Evolutionary conservation across 2,888 invertebrate species (phyloP).

Genomic region (Homarus gammarus): DNA sequence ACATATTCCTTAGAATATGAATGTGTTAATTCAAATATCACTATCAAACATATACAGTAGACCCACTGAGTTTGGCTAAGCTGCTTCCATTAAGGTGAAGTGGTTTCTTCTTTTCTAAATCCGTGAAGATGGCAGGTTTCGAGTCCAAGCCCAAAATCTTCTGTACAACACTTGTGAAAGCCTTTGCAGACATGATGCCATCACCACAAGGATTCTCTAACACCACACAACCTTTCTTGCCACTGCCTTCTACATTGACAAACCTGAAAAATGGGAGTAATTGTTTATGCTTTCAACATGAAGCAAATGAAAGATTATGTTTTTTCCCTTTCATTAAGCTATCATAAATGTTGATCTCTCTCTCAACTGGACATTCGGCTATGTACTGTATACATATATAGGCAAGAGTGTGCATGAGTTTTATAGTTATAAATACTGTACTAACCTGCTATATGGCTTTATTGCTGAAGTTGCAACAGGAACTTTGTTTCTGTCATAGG

Average conservation of each 20-base stretch:
- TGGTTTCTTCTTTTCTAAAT: constrained; percentile 37
- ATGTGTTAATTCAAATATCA: background rate
- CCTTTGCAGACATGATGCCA: constrained; percentile 39
- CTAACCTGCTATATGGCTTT: constrained; percentile 79
- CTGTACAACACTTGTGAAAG: constrained; percentile 41
- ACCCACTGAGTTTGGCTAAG: constrained; percentile 32
- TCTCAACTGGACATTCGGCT: too few relatives aligned
- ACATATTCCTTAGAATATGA: too few relatives aligned
- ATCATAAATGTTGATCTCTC: too few relatives aligned
- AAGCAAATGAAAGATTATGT: too few relatives aligned
- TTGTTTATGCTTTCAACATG: too few relatives aligned
- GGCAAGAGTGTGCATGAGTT: background rate
- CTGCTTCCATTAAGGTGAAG: constrained; percentile 51
- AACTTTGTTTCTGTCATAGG: constrained; percentile 44
- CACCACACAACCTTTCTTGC: constrained; percentile 82
- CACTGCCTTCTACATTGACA: constrained; percentile 83
- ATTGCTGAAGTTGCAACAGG: constrained; percentile 73
- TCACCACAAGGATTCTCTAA: constrained; percentile 85
- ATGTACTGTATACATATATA: too few relatives aligned
- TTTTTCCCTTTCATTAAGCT: too few relatives aligned
- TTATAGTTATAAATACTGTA: too few relatives aligned
- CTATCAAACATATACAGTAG: constrained; percentile 25
- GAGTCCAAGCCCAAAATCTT: constrained; percentile 25
- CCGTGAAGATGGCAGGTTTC: constrained; percentile 38
- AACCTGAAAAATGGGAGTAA: constrained; percentile 80